Base-by-base conservation (phyloP, 2,113 vertebrate genomes). In the Gulo gulo region DNA sequence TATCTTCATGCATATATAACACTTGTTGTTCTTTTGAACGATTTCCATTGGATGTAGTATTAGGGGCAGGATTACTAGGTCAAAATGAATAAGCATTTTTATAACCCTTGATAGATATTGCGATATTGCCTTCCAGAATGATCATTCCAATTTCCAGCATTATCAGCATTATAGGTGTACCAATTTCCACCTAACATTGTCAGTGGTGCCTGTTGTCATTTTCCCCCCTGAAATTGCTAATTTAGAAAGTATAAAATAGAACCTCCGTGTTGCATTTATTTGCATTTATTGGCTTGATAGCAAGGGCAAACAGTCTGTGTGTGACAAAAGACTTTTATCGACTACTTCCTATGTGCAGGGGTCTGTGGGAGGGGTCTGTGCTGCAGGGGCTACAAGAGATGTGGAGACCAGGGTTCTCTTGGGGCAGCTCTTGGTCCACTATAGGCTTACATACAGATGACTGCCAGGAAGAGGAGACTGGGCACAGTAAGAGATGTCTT, bases 71-170 rank as follows among this genome's bases (percentile, higher is more conserved):
- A 92, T 97, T 85, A 87, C 55, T 67, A 52, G 94, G 94, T 97
- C 97, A 96, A 73, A 81, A 84, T 71, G 67, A 97, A 96, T 47
- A 91, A 91, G 80, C 71, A 36, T 94, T 94, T 94, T 95, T 96
- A 96, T 95, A 96, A 96, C 94, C 95, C 92, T 88, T 76, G 88
- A 88, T 93, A 20, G 55, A 74, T 71, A 63, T 73, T 91, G 26
- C 79, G 50, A 20, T 87, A 39, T 59, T 96, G 92, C 89, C 92
- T 92, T 95, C 94, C 74, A 78, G 80, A 90, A 79, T 47, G 79
- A 86, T 90, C 76, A 24, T 87, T 91, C 81, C 29, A 52, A 1
- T 71, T 94, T 85, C 57, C 74, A 39, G 59, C 92, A n/a, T 90
- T 57, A 81, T 92, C 92, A 36, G 94, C 92, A 96, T 55, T 18